Conservation (phyloP, 2,113 vertebrate species). For the Sceloporus undulatus region DNA sequence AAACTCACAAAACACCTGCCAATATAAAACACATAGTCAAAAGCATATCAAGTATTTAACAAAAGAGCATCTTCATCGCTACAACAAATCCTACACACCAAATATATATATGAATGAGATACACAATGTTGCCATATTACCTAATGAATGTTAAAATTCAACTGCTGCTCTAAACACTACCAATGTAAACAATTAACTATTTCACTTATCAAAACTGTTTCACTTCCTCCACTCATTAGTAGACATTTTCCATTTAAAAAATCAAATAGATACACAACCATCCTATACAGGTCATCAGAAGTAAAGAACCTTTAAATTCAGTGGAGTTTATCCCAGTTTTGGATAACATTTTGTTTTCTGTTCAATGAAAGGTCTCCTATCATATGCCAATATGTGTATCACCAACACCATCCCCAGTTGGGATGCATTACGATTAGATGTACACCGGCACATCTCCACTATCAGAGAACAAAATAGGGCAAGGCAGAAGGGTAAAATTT, state of each 20-base stretch:
- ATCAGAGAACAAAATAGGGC: not conserved
- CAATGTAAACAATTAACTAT: not conserved
- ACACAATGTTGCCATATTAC: not conserved
- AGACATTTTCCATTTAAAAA: not conserved
- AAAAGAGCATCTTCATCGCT: not conserved
- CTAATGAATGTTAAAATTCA: not conserved
- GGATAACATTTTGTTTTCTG: too few relatives aligned
- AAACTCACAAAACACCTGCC: not conserved
- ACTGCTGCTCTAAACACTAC: not conserved
- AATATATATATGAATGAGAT: not conserved
- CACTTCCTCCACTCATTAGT: not conserved
- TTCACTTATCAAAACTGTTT: too few relatives aligned
- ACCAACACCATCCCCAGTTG: too few relatives aligned
- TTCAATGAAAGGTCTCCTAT: too few relatives aligned
- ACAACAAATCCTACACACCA: not conserved
- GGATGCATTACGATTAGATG: too few relatives aligned
- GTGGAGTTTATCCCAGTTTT: not conserved
- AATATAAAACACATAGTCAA: not conserved
- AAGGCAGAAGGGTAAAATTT: too few relatives aligned
- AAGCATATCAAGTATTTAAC: conserved; percentile 15
- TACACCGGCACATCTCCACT: not conserved
- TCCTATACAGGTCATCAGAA: not conserved
- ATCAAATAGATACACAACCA: not conserved
- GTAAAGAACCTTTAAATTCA: not conserved
- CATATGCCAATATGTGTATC: too few relatives aligned